These are phyloP conservation scores for Hippoglossus stenolepis DNA, from an alignment of 2,113 vertebrate genomes.

Conservation along the genomic window DNA sequence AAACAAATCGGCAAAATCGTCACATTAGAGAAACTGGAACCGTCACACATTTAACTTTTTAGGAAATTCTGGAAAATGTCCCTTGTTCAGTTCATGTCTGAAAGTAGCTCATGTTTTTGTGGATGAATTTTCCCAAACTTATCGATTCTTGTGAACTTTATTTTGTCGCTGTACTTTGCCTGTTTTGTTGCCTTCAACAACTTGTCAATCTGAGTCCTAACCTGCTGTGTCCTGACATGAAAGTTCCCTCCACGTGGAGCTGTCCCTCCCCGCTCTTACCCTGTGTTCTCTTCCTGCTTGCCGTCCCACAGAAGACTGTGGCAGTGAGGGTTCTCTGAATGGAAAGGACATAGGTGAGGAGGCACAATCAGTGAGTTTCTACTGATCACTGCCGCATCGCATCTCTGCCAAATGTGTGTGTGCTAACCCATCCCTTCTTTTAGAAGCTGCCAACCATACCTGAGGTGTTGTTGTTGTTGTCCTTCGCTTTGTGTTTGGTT, in stretches of 20 bases:
- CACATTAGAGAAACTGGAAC: no score
- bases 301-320: conserved; percentile 89
- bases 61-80: no score
- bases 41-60: no score
- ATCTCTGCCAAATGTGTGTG: conserved; percentile 2
- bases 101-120: no score
- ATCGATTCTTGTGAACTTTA: no score
- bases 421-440: conserved; percentile 32
- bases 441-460: not conserved
- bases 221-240: conserved; percentile 30
- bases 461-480: not conserved
- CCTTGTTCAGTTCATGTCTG: no score
- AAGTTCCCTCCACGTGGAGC: conserved; percentile 3
- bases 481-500: no score
- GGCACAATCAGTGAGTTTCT: not conserved
- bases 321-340: conserved; percentile 88
- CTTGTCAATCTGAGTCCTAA: not conserved
- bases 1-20: no score
- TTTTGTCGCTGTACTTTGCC: no score
- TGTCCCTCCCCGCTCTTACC: conserved; percentile 29
- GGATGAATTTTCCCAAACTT: no score
- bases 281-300: conserved; percentile 57
- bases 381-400: conserved; percentile 27
- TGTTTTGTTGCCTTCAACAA: no score
- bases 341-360: conserved; percentile 92